Evolutionary conservation across 1,140 invertebrate genomes (phyloP), one percentile per base, ranked within the genome.

Genomic region (Pissodes strobi): DNA sequence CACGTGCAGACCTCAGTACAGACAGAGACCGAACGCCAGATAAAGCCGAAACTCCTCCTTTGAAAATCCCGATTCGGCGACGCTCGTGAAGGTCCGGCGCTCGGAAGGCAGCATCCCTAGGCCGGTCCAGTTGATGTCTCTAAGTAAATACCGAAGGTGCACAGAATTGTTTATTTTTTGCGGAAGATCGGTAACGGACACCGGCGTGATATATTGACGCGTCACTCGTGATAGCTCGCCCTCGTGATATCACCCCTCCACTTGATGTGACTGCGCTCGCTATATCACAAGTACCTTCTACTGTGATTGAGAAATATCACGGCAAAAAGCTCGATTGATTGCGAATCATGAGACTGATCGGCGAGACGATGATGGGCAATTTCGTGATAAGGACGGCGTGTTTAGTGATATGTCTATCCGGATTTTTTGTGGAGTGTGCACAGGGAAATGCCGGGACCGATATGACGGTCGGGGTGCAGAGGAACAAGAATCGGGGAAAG

Each of bases 401-500:
- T 49, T 43, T 68, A 64, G 64, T 65, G 55, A 51, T 58, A 15
- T 52, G 67, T 71, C 64, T 61, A 17, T 38, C 69, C 41, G 61
- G 61, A 59, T 58, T 70, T 61, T 65, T 67, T 43, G 49, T 71
- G 25, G 37, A 30, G 18, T 59, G 43, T 39, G 63, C 43, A 2
- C 13, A 25, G 6, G 49, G 19, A 19, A 64, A 58, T 46, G 43
- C 66, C 19, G 68, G 67, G 22, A 64, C 71, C 43, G 69, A 74
- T 25, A 57, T 67, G 53, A 72, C 63, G 9, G 6, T 51, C 8
- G 43, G 43, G 15, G n/a, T 21, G 12, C 27, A 66, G 55, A 78
- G 78, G 67, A 83, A 77, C 73, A 82, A 83, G 67, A 82, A 82
- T 63, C 74, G 81, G 10, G 81, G 82, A 43, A 76, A 82, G 62